These are phyloP conservation scores for Indicator indicator DNA, from an alignment of 2,113 vertebrate genomes.

Conservation along the genomic window DNA sequence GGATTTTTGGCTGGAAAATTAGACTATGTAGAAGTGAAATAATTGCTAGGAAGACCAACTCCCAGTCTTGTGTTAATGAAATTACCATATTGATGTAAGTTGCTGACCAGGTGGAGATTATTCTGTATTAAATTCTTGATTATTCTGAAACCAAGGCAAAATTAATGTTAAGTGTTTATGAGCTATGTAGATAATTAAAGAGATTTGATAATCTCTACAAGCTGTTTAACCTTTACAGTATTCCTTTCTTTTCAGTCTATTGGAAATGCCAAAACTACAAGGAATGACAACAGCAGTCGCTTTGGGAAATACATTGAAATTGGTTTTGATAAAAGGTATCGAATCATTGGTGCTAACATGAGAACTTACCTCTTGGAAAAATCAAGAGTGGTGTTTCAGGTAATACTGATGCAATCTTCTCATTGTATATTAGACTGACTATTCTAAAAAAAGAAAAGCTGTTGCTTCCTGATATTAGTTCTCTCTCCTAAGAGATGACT, in stretches of 20 bases:
- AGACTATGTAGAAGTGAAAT: background rate
- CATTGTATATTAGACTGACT: background rate
- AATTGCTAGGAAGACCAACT: background rate
- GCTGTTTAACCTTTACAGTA: background rate
- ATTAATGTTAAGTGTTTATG: background rate
- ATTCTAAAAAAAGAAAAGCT: background rate
- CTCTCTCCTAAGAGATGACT: background rate
- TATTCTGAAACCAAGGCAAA: background rate
- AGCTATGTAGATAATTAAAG: background rate
- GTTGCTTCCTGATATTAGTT: background rate
- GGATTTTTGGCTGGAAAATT: background rate
- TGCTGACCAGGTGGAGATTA: fast-evolving
- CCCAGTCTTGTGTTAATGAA: background rate
- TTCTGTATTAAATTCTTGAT: background rate
- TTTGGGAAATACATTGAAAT: constrained; percentile 99
- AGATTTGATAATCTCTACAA: background rate
- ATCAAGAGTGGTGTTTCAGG: constrained; percentile 98
- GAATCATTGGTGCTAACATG: constrained; percentile 98
- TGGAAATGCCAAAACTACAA: constrained; percentile 97
- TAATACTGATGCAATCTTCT: constrained; percentile 58
- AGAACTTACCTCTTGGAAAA: constrained; percentile 98
- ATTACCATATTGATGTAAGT: background rate
- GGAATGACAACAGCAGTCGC: constrained; percentile 99
- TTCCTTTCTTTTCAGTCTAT: constrained; percentile 83
- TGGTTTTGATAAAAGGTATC: constrained; percentile 91